Evolutionary conservation across 35 echinoderm and acorn worm genomes (phyloP).

Genomic region (Anneissia japonica): DNA sequence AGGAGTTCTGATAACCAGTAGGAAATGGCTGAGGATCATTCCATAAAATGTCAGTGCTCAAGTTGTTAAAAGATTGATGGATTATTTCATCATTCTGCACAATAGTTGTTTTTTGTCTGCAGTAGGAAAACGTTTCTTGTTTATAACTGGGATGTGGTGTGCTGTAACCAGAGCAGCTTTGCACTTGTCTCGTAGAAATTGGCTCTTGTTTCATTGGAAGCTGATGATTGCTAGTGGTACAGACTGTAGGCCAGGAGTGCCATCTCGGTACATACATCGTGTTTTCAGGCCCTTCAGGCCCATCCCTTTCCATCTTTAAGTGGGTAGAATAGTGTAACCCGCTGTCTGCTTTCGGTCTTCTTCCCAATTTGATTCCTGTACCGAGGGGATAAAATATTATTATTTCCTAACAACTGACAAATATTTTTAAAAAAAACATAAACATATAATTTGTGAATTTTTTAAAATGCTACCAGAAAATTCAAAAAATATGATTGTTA

Average conservation of each 20-base stretch:
- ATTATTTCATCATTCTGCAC: too few species aligned
- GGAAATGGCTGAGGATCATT: not conserved
- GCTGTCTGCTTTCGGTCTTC: constrained; percentile 81
- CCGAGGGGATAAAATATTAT: not conserved
- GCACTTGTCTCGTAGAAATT: not conserved
- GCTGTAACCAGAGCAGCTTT: not conserved
- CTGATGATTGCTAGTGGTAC: not conserved
- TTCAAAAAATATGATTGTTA: not conserved
- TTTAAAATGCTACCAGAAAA: not conserved
- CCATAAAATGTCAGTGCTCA: too few species aligned
- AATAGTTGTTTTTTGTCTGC: not conserved
- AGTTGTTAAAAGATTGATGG: too few species aligned
- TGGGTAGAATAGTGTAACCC: constrained; percentile 11
- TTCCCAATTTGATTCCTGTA: constrained; percentile 91
- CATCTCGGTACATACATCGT: not conserved
- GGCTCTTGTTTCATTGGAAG: not conserved
- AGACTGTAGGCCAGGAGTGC: not conserved
- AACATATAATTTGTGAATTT: not conserved
- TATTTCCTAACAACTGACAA: too few species aligned
- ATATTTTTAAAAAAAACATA: constrained; percentile 10
- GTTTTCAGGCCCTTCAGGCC: not conserved
- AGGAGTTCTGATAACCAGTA: not conserved
- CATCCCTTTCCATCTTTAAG: not conserved
- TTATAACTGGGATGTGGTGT: not conserved
- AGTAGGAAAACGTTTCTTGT: not conserved